Evolutionary conservation across 2,113 vertebrate genomes (phyloP).

Genomic region (Atherinomorus stipes): DNA sequence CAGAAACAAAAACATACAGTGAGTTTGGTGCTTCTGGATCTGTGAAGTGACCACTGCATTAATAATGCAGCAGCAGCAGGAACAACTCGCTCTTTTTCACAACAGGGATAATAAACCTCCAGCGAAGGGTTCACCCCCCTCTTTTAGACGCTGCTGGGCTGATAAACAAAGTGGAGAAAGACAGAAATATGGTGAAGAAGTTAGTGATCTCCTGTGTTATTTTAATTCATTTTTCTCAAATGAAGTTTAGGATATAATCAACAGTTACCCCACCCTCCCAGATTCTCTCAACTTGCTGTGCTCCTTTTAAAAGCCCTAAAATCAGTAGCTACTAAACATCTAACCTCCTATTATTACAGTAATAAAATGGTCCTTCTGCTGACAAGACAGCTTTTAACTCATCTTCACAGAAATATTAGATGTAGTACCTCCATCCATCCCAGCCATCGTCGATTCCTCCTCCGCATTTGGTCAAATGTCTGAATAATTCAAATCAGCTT

Average conservation of each 20-base stretch:
- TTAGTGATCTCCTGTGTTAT: background rate
- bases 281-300: slow-evolving; percentile 1
- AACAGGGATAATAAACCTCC: slow-evolving; percentile 38
- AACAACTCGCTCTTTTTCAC: slow-evolving; percentile 2
- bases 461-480: background rate
- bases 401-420: background rate
- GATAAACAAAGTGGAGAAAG: background rate
- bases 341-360: background rate
- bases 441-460: background rate
- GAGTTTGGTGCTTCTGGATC: slow-evolving; percentile 22
- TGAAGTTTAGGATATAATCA: background rate
- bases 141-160: slow-evolving; percentile 1
- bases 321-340: background rate
- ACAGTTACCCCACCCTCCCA: background rate
- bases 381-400: background rate
- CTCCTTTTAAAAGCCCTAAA: background rate
- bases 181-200: background rate
- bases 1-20: slow-evolving; percentile 29
- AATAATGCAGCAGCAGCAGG: slow-evolving; percentile 64
- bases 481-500: slow-evolving; percentile 25
- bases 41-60: slow-evolving; percentile 42
- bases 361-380: slow-evolving; percentile 1
- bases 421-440: background rate
- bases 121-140: slow-evolving; percentile 3
- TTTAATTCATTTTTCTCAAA: slow-evolving; percentile 12